These are phyloP conservation scores for Cryptocheilus praepositus DNA, from an alignment of 2,888 invertebrate genomes.

Conservation along the genomic window DNA sequence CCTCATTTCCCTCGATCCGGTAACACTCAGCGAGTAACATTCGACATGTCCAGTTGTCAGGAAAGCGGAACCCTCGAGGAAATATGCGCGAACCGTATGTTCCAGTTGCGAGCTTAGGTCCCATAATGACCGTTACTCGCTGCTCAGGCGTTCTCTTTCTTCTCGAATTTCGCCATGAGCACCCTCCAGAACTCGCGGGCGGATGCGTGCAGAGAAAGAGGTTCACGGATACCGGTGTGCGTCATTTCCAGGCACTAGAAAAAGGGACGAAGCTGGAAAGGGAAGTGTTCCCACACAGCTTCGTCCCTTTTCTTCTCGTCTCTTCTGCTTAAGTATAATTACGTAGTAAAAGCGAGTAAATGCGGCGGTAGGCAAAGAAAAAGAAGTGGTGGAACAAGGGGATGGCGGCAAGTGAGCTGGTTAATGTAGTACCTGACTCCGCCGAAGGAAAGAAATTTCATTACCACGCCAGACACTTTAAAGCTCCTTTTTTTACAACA, in stretches of 20 bases:
- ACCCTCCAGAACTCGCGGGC: too few relatives aligned
- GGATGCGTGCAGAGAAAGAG: too few relatives aligned
- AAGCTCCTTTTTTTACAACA: too few relatives aligned
- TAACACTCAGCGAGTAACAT: too few relatives aligned
- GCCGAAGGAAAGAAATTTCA: conserved; percentile 8
- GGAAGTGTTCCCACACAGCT: neutral
- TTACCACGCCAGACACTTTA: neutral
- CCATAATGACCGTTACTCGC: neutral
- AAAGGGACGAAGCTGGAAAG: too few relatives aligned
- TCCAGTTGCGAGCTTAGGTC: too few relatives aligned
- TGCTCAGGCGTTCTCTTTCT: conserved; percentile 22
- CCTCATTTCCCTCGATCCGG: too few relatives aligned
- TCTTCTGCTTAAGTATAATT: conserved; percentile 19
- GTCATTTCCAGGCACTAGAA: too few relatives aligned
- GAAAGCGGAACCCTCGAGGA: neutral
- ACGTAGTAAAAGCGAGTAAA: conserved; percentile 7
- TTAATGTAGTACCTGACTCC: conserved; percentile 4
- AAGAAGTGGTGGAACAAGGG: too few relatives aligned
- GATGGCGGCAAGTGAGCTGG: neutral
- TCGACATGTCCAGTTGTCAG: too few relatives aligned
- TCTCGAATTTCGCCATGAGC: neutral
- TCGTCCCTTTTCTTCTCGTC: neutral
- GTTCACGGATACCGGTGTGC: too few relatives aligned
- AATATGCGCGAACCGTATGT: neutral
- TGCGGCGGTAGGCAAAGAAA: neutral